Conservation (phyloP, 1,140 invertebrate genomes). For the Globodera ellingtonae region DNA sequence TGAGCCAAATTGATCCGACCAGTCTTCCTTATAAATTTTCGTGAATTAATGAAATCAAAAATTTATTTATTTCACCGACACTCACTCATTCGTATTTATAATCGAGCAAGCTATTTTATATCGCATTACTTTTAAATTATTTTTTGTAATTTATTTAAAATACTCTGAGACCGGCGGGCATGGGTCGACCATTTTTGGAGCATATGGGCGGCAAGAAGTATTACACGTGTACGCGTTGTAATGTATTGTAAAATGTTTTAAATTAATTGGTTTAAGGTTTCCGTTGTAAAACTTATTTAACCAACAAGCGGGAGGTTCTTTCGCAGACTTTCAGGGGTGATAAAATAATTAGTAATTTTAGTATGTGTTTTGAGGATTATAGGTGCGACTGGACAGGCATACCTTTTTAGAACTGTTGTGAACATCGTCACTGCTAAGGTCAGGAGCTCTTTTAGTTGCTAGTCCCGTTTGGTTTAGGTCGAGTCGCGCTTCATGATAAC, state of each 20-base stretch:
- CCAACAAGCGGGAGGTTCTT: constrained; percentile 47
- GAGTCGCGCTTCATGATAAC: constrained; percentile 53
- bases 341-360: not conserved
- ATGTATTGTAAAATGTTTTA: not conserved
- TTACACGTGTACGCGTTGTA: constrained; percentile 28
- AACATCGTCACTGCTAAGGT: constrained; percentile 43
- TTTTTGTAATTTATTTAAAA: not conserved
- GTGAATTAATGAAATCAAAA: too few relatives aligned
- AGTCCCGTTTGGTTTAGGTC: constrained; percentile 6
- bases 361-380: constrained; percentile 7
- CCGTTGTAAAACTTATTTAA: constrained; percentile 37
- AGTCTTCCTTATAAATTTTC: too few relatives aligned
- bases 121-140: too few relatives aligned
- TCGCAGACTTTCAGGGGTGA: constrained; percentile 50
- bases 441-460: constrained; percentile 8
- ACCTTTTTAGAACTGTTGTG: constrained; percentile 53
- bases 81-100: too few relatives aligned
- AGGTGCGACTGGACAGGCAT: constrained; percentile 58
- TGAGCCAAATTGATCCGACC: too few relatives aligned
- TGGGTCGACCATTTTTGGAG: constrained; percentile 42
- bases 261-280: not conserved
- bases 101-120: too few relatives aligned
- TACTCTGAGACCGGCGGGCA: not conserved
- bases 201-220: constrained; percentile 39
- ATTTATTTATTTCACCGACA: too few relatives aligned